These are phyloP conservation scores for Andrena fulva DNA, from an alignment of 2,888 invertebrate genomes.

Conservation along the genomic window DNA sequence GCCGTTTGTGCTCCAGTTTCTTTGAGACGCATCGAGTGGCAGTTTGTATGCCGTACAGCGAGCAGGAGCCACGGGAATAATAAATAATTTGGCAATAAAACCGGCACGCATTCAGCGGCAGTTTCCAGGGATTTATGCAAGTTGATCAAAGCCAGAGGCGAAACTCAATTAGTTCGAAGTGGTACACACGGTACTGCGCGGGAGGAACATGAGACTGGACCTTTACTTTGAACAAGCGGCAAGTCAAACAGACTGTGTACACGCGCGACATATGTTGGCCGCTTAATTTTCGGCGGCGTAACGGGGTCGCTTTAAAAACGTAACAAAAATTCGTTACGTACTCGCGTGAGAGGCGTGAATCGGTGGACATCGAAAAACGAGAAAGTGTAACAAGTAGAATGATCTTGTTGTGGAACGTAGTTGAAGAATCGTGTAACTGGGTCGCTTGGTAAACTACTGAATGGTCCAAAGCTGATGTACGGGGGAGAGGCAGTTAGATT, in stretches of 20 bases:
- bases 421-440: neutral
- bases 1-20: neutral
- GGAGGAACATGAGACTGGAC: conserved; percentile 2
- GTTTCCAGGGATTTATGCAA: neutral
- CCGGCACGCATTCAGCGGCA: neutral
- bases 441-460: no score
- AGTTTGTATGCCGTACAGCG: neutral
- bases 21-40: neutral
- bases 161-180: conserved; percentile 1
- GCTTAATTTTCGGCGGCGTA: neutral
- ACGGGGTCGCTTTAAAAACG: neutral
- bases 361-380: neutral
- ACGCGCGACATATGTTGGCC: neutral
- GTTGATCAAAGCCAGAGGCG: conserved; percentile 27
- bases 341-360: neutral
- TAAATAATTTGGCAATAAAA: neutral
- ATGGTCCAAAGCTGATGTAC: no score
- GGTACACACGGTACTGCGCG: neutral
- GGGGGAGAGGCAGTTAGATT: no score
- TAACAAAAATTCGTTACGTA: neutral
- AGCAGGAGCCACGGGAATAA: neutral
- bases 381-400: neutral
- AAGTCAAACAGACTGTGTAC: conserved; percentile 15
- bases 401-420: neutral
- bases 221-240: conserved; percentile 6